Evolutionary conservation across 2,888 invertebrate species (phyloP), one percentile per base, ranked within the genome.

Genomic region (Sericinus montela): DNA sequence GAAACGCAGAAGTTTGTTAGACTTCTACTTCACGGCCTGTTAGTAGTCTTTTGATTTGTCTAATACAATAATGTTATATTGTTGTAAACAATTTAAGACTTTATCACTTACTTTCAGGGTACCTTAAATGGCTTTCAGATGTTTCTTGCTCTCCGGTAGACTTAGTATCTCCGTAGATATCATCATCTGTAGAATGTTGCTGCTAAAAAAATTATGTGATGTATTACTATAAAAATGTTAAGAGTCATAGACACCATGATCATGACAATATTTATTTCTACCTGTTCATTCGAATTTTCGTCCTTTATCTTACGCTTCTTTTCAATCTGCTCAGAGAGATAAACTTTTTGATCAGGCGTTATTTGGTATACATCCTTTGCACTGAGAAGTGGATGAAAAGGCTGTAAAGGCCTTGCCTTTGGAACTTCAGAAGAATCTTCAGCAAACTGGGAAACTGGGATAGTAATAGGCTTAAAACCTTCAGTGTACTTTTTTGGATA

Each of bases 401-500:
- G 80, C 67, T 69, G 88, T 59, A 63, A 65, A 15, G 85, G 82
- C 55, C 87, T 80, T 39, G 86, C 89, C 60, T 78, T 81, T 49
- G 89, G 90, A 11, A 83, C 64, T 69, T 83, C 67, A 52, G 59
- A 57, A 32, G 71, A 55, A 13, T 71, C 73, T 23, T 76, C 78
- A 32, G 65, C 68, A 49, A 69, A 82, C 55, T 80, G 80, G 3
- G 64, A 63, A 50, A 87, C 63, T 6, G 88, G 88, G 56, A 88
- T 85, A 1, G 82, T 76, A 36, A 87, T 66, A 0, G 88, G 85
- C 46, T 86, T 88, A 46, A 90, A 83, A 15, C 82, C 81, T 39
- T 84, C 79, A 52, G 79, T 70, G 66, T 83, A 92, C 64, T 92
- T 92, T 65, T 92, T 92, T 0, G 92, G 92, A 59, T 90, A 91